phyloP scores from a whole-genome alignment of 2,113 vertebrate species.

The Psettodes erumei region DNA sequence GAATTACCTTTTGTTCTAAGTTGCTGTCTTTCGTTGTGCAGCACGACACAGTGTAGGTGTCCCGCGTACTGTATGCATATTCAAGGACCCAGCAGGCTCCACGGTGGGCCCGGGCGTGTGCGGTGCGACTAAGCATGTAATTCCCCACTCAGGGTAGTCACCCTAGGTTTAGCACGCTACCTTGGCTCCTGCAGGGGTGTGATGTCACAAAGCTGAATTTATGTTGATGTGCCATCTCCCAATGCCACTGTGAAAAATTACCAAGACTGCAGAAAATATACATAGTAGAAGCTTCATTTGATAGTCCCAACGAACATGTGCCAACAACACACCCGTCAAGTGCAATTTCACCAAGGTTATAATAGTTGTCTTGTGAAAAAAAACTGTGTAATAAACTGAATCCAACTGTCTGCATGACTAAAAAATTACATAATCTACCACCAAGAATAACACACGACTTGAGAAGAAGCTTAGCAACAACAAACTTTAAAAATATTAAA shows the following conservation, averaged over 20 bases:
- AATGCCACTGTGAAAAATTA: conserved; percentile 21
- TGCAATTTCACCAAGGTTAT: not conserved
- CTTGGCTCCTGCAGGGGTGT: conserved; percentile 40
- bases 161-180: conserved; percentile 47
- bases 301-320: not conserved
- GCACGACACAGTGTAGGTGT: conserved; percentile 20
- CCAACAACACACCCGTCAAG: not conserved
- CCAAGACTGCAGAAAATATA: not conserved
- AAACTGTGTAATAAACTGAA: not conserved
- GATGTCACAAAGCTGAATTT: conserved; percentile 30
- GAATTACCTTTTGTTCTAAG: conserved; percentile 61
- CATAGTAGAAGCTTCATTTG: not conserved
- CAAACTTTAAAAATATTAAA: not conserved
- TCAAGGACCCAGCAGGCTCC: conserved; percentile 25
- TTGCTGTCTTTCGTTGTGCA: conserved; percentile 28
- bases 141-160: conserved; percentile 34
- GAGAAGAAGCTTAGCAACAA: too few species aligned
- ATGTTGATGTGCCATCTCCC: conserved; percentile 28
- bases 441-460: too few species aligned
- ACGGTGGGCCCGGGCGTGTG: conserved; percentile 28
- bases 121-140: conserved; percentile 55
- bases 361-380: not conserved
- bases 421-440: not conserved
- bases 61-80: conserved; percentile 34
- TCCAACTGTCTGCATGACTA: not conserved